Base-by-base conservation (phyloP, 1,140 invertebrate genomes). In the Nixonia krombeini region DNA sequence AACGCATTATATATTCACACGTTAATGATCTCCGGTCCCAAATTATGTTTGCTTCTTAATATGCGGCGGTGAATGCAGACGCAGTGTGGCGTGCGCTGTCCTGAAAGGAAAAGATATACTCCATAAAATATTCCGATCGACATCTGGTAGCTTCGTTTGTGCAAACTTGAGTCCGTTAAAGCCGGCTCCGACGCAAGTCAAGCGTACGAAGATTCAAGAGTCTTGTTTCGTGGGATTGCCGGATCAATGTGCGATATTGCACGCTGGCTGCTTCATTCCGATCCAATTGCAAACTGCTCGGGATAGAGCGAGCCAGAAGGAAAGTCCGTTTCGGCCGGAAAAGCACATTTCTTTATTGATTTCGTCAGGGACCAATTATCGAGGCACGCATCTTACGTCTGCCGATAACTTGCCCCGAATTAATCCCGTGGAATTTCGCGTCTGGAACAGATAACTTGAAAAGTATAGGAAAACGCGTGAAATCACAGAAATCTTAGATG, bases 221-320 rank as follows among this genome's bases (percentile, higher is more conserved):
- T 73, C 79, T 81, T 77, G 82, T 83, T 84, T 83, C 74, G 75
- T 80, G 75, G 76, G 80, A 85, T 84, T 78, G 76, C 65, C 64
- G 61, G 72, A 80, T 76, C 72, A 74, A 57, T 66, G 50, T 61
- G 45, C 68, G 64, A 70, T 77, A 73, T 73, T 71, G 70, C 59
- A 44, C 64, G 17, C 31, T 42, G 50, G 16, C 28, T 42, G 58
- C 55, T 65, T 70, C 58, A 35, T 49, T 67, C 66, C 69, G 55
- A 75, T 74, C 67, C 75, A 73, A 75, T 76, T 76, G 70, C 61
- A 57, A 65, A 74, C 72, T 76, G 53, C 65, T 45, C 38, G 41
- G 26, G 58, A 56, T 46, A 51, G 38, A 35, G 45, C 51, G 55
- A 55, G 41, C 44, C 55, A 18, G 26, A 61, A 2, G 21, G 6